phyloP scores from a whole-genome alignment of 2,113 vertebrate genomes.

The Sceloporus undulatus region DNA sequence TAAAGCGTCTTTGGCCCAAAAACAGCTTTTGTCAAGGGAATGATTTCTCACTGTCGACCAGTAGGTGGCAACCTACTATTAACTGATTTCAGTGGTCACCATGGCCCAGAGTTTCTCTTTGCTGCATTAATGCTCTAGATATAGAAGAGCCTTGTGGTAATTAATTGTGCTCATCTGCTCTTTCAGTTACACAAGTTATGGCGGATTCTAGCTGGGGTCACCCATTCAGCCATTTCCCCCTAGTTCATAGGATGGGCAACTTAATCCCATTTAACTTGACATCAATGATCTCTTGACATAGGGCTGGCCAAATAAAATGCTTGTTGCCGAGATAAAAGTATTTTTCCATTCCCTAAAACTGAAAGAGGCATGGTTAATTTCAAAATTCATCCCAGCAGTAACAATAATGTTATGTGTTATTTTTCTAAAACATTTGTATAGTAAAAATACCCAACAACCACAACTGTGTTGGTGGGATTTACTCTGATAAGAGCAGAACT shows the following conservation, averaged over 20 bases:
- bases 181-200: constrained; percentile 35
- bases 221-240: constrained; percentile 29
- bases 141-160: constrained; percentile 57
- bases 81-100: constrained; percentile 64
- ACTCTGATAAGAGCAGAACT: background rate
- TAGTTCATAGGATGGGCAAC: constrained; percentile 31
- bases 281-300: constrained; percentile 53
- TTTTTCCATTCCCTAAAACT: constrained; percentile 47
- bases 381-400: constrained; percentile 51
- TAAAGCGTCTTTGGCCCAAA: background rate
- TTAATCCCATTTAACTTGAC: constrained; percentile 45
- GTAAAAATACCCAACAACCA: background rate
- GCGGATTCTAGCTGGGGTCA: constrained; percentile 5
- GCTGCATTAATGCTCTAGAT: constrained; percentile 37
- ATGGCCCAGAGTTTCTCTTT: constrained; percentile 16
- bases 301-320: constrained; percentile 57
- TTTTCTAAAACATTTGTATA: background rate
- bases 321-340: constrained; percentile 56
- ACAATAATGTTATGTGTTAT: background rate
- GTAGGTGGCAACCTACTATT: constrained; percentile 84
- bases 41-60: constrained; percentile 57
- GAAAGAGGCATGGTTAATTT: constrained; percentile 44
- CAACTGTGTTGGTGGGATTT: background rate
- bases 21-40: constrained; percentile 3
- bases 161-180: constrained; percentile 59